Evolutionary conservation across 2,797 vertebrate species (phyloP).

Genomic region (Babyrousa celebensis): DNA sequence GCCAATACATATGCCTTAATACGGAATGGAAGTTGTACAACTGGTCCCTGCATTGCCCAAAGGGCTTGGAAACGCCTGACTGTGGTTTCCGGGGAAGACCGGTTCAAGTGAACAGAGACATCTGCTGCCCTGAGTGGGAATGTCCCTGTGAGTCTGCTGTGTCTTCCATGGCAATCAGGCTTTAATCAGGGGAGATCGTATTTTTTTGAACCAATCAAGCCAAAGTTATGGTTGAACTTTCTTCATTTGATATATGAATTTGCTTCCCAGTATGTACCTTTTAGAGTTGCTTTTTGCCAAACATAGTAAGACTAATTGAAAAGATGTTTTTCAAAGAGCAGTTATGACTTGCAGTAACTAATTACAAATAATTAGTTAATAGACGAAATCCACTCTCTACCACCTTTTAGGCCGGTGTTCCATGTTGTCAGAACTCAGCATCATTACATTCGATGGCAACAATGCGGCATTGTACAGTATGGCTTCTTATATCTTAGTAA

Average conservation of each 20-base stretch:
- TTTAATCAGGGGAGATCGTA: background rate
- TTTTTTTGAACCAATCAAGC: background rate
- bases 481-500: constrained; percentile 97
- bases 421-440: constrained; percentile 97
- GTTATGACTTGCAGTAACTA: background rate
- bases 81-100: constrained; percentile 98
- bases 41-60: constrained; percentile 96
- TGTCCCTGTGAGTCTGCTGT: constrained; percentile 95
- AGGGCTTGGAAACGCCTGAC: constrained; percentile 94
- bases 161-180: background rate
- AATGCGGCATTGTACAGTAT: constrained; percentile 97
- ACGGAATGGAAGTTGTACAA: constrained; percentile 97
- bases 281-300: constrained; percentile 40
- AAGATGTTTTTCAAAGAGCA: background rate
- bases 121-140: constrained; percentile 98
- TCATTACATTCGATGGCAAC: constrained; percentile 99
- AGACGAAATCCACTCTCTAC: background rate
- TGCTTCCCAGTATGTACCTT: background rate
- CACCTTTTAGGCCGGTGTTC: constrained; percentile 95
- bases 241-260: background rate
- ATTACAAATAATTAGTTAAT: background rate
- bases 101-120: constrained; percentile 96
- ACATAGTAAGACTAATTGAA: background rate
- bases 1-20: constrained; percentile 97
- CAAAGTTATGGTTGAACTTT: background rate